Evolutionary conservation across 2,797 vertebrate genomes (phyloP).

Genomic region (Acanthis flammea): DNA sequence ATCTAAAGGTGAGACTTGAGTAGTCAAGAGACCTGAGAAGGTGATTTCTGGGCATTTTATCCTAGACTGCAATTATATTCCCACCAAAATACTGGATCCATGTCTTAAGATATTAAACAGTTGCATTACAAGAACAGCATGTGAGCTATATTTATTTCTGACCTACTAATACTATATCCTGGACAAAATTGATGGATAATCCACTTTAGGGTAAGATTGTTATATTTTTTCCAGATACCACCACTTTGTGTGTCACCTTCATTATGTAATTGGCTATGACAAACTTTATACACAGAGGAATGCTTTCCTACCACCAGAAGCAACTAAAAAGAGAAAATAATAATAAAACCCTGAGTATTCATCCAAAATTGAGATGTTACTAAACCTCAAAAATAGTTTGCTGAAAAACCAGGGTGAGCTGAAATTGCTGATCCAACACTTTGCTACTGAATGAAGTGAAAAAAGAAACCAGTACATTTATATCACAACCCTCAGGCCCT

Average conservation of each 20-base stretch:
- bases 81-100: neutral
- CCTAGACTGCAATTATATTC: neutral
- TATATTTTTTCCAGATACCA: neutral
- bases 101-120: neutral
- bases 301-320: neutral
- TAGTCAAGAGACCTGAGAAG: neutral
- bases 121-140: neutral
- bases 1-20: neutral
- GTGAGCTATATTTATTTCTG: neutral
- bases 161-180: rapidly evolving
- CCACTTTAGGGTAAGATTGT: neutral
- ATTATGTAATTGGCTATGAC: neutral
- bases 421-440: neutral
- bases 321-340: neutral
- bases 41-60: neutral
- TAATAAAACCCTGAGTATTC: neutral
- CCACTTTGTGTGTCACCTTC: neutral
- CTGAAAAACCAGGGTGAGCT: neutral
- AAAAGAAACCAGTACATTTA: neutral
- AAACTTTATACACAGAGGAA: neutral
- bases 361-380: neutral
- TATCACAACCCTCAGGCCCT: neutral
- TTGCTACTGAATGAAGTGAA: neutral
- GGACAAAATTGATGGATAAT: neutral
- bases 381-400: neutral